Conservation (phyloP, 2,888 invertebrate species). For the Tryphoninae sp. region DNA sequence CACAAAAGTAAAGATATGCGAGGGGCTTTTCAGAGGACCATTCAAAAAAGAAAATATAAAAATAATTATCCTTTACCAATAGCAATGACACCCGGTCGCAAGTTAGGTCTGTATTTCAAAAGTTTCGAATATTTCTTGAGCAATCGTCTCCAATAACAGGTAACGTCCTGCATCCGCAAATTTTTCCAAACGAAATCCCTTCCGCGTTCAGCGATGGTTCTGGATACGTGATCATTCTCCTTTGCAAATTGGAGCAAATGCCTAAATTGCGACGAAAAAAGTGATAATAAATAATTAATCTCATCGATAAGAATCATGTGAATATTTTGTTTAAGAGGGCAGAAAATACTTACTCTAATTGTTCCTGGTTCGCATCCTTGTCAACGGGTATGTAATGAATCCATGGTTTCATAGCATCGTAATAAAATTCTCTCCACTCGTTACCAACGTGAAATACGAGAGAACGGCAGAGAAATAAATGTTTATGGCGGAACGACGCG, state of each 20-base stretch:
- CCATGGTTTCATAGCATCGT: constrained; percentile 95
- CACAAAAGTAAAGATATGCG: constrained; percentile 9
- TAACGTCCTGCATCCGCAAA: constrained; percentile 90
- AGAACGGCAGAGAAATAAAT: constrained; percentile 95
- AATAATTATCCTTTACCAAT: constrained; percentile 74
- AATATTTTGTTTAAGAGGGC: background rate
- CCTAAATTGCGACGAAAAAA: constrained; percentile 75
- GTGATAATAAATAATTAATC: constrained; percentile 22
- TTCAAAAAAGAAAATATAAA: background rate
- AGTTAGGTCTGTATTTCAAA: constrained; percentile 85
- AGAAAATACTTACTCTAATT: constrained; percentile 85
- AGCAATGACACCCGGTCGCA: constrained; percentile 84
- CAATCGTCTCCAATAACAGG: constrained; percentile 93
- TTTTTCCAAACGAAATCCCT: constrained; percentile 92
- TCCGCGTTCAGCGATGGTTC: constrained; percentile 92
- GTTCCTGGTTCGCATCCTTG: constrained; percentile 85
- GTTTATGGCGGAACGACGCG: constrained; percentile 98
- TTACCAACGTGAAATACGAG: constrained; percentile 96
- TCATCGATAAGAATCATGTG: constrained; percentile 11
- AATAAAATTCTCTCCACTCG: constrained; percentile 98
- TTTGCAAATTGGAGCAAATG: constrained; percentile 89
- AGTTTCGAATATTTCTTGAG: constrained; percentile 89
- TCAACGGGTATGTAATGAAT: constrained; percentile 95
- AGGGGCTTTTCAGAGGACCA: background rate
- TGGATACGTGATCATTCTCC: constrained; percentile 88